These are phyloP conservation scores for Drosophila picticornis DNA, from an alignment of 2,888 invertebrate genomes.

Conservation along the genomic window DNA sequence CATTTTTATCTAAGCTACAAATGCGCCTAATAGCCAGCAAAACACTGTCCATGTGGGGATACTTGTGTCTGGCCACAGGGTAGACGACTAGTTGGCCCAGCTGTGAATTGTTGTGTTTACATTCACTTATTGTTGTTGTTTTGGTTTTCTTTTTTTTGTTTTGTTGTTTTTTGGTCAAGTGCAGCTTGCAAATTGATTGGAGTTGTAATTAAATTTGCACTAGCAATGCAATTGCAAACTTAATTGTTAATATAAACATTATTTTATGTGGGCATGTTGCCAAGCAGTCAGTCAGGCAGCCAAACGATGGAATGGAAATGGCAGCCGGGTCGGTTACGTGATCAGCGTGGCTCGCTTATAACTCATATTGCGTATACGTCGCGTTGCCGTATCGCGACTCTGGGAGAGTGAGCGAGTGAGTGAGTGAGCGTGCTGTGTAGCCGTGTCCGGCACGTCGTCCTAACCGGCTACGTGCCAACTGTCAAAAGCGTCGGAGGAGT, in stretches of 20 bases:
- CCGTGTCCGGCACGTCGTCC: constrained; percentile 40
- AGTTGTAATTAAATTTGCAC: constrained; percentile 59
- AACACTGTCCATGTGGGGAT: neutral
- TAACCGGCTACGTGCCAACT: constrained; percentile 59
- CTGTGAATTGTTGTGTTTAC: constrained; percentile 17
- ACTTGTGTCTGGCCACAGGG: neutral
- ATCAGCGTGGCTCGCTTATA: constrained; percentile 65
- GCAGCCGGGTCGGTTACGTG: constrained; percentile 65
- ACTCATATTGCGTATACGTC: constrained; percentile 72
- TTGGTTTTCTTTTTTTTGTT: neutral
- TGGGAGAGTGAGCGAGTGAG: too few species aligned
- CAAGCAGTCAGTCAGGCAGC: neutral
- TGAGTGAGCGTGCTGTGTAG: constrained; percentile 26
- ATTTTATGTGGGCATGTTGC: constrained; percentile 40
- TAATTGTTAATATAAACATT: constrained; percentile 68
- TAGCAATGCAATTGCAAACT: constrained; percentile 42
- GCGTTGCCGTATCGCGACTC: constrained; percentile 30
- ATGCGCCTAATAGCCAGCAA: neutral
- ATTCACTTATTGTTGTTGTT: neutral
- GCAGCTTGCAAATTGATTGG: constrained; percentile 53
- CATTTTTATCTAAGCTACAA: neutral
- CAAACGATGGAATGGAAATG: constrained; percentile 5
- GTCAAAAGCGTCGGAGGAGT: constrained; percentile 33
- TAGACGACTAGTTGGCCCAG: constrained; percentile 6
- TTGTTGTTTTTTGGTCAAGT: constrained; percentile 2